These are phyloP conservation scores for Cyphomyrmex costatus DNA, from an alignment of 1,140 invertebrate genomes.

Conservation along the genomic window DNA sequence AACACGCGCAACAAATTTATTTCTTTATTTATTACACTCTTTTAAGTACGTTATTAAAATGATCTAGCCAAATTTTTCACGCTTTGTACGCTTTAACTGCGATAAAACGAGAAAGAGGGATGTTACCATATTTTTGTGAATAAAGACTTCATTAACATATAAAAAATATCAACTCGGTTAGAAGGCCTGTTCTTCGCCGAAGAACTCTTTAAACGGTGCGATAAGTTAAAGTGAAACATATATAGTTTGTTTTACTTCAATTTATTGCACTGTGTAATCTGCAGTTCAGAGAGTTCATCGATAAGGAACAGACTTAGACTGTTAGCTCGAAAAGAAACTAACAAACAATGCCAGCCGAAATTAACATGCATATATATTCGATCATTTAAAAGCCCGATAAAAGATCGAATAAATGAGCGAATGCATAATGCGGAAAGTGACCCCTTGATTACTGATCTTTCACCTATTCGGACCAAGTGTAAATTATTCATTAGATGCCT, in stretches of 20 bases:
- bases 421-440: conserved; percentile 68
- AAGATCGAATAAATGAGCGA: conserved; percentile 61
- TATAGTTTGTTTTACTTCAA: too few species aligned
- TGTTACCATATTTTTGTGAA: neutral
- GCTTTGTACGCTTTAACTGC: neutral
- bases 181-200: too few species aligned
- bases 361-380: conserved; percentile 67
- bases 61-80: neutral
- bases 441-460: conserved; percentile 69
- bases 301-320: too few species aligned
- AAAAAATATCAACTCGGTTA: neutral
- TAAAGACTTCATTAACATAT: neutral
- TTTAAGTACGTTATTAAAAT: neutral
- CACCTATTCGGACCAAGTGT: conserved; percentile 58
- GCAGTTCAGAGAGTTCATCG: too few species aligned
- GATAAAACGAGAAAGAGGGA: neutral
- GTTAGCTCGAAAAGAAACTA: neutral
- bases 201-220: too few species aligned
- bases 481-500: conserved; percentile 70
- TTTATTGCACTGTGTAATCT: too few species aligned
- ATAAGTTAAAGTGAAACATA: too few species aligned
- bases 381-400: conserved; percentile 47
- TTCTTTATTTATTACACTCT: neutral
- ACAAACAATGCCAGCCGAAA: neutral
- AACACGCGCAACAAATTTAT: neutral